A percentile compares a stretch with the other conserved stretches of the same genome.
Evolutionary conservation across 2,113 vertebrate genomes (phyloP).

Genomic region (Paradisaea rubra): DNA sequence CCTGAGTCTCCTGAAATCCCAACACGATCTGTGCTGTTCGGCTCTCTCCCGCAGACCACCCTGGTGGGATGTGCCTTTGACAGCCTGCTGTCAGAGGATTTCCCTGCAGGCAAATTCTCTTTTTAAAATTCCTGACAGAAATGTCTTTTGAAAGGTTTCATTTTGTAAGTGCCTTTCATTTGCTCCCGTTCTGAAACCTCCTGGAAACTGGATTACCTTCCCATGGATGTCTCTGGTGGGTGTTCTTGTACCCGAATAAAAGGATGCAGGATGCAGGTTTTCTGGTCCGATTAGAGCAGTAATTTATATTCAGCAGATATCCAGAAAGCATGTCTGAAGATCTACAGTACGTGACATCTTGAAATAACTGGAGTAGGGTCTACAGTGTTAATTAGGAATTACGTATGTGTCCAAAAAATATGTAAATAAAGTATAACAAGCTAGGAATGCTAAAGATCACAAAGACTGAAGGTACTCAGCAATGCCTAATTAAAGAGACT

Average conservation of each 20-base stretch:
- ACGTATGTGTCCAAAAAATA: conserved; percentile 8
- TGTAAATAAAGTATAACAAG: conserved; percentile 53
- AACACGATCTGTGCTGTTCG: neutral
- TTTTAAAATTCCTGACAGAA: conserved; percentile 60
- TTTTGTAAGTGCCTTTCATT: conserved; percentile 44
- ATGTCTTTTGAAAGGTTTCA: conserved; percentile 48
- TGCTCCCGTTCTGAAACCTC: neutral
- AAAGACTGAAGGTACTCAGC: conserved; percentile 42
- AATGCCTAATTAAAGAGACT: conserved; percentile 48
- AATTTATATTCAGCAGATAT: conserved; percentile 50
- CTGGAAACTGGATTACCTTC: conserved; percentile 32
- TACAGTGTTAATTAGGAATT: conserved; percentile 46
- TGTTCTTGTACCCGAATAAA: neutral
- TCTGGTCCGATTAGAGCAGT: conserved; percentile 12
- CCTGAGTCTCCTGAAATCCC: conserved; percentile 34
- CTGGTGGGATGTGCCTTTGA: conserved; percentile 58
- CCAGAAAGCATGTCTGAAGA: neutral
- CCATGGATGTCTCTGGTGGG: neutral
- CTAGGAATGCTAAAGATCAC: conserved; percentile 36
- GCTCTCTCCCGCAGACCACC: conserved; percentile 15
- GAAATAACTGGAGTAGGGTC: conserved; percentile 48
- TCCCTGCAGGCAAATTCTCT: conserved; percentile 64
- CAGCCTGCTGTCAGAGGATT: conserved; percentile 60
- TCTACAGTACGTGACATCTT: conserved; percentile 26
- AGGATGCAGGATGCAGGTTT: neutral